phyloP scores from a whole-genome alignment of 2,113 vertebrate species.

The Chloroceryle aenea region DNA sequence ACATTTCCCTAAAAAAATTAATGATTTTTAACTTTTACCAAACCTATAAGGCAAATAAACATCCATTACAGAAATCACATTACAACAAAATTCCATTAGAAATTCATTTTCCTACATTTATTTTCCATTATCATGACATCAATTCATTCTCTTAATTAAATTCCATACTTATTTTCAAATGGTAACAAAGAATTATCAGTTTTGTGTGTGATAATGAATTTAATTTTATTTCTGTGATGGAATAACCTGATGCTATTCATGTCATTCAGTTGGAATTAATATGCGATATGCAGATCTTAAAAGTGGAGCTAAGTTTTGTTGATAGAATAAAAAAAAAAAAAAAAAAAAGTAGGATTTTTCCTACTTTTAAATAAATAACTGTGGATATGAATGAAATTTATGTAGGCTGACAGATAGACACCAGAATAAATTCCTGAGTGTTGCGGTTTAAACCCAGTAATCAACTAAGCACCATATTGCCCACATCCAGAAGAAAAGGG shows the following conservation, averaged over 20 bases:
- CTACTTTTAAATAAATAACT: not conserved
- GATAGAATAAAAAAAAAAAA: not conserved
- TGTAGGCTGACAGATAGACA: not conserved
- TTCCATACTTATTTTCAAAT: not conserved
- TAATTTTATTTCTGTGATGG: not conserved
- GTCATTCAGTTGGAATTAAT: not conserved
- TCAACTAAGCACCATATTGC: not conserved
- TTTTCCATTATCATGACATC: slow-evolving; percentile 7
- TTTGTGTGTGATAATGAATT: not conserved
- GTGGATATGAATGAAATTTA: not conserved
- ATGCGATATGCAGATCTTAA: not conserved
- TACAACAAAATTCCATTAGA: slow-evolving; percentile 1
- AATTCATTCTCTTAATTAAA: slow-evolving; percentile 23
- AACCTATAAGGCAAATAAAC: not conserved
- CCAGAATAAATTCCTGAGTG: not conserved
- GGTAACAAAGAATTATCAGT: not conserved
- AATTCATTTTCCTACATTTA: not conserved
- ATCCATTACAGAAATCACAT: not conserved
- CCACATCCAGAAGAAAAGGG: not conserved
- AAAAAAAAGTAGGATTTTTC: not conserved
- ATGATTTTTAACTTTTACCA: not conserved
- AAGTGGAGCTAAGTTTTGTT: not conserved
- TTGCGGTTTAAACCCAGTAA: not conserved
- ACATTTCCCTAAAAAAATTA: not conserved
- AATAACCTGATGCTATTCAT: not conserved